Percentiles rank a stretch among this genome's conserved stretches.
phyloP scores from a whole-genome alignment of 2,797 vertebrate genomes.

The Lagorchestes hirsutus region DNA sequence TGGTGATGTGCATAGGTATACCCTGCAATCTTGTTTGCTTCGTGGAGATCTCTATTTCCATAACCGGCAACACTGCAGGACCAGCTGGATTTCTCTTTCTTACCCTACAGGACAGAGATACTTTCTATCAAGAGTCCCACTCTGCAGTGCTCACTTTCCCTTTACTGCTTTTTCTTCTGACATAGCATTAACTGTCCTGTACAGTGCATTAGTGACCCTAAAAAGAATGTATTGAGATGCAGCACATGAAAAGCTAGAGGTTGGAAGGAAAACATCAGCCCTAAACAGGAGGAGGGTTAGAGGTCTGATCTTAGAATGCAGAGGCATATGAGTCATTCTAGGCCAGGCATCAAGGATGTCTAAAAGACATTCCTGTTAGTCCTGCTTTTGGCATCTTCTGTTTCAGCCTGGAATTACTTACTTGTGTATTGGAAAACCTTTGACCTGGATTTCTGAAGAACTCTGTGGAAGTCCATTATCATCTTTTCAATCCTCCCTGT shows the following conservation, averaged over 20 bases:
- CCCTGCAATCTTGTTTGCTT: background rate
- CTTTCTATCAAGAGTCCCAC: background rate
- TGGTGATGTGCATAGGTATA: background rate
- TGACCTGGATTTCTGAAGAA: slow-evolving; percentile 51
- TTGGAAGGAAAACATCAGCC: background rate
- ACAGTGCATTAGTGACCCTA: background rate
- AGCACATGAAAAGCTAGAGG: background rate
- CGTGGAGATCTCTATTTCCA: background rate
- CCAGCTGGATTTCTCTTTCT: background rate
- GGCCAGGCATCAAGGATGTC: slow-evolving; percentile 7
- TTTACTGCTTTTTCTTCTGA: slow-evolving; percentile 15
- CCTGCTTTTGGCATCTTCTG: slow-evolving; percentile 5
- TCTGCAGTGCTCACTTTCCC: background rate
- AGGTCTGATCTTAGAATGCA: background rate
- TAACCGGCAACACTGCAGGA: background rate
- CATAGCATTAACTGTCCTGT: background rate
- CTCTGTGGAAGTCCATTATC: slow-evolving; percentile 49
- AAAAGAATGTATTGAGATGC: background rate
- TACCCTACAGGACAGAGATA: background rate
- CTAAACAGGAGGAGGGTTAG: slow-evolving; percentile 21
- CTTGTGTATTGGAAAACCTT: slow-evolving; percentile 38
- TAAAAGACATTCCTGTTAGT: slow-evolving; percentile 15
- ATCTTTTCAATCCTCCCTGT: slow-evolving; percentile 25
- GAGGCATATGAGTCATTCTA: slow-evolving; percentile 37
- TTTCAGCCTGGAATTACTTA: background rate